Evolutionary conservation across 2,797 vertebrate species (phyloP), one percentile per base, ranked within the genome.

Genomic region (Mallotus villosus): DNA sequence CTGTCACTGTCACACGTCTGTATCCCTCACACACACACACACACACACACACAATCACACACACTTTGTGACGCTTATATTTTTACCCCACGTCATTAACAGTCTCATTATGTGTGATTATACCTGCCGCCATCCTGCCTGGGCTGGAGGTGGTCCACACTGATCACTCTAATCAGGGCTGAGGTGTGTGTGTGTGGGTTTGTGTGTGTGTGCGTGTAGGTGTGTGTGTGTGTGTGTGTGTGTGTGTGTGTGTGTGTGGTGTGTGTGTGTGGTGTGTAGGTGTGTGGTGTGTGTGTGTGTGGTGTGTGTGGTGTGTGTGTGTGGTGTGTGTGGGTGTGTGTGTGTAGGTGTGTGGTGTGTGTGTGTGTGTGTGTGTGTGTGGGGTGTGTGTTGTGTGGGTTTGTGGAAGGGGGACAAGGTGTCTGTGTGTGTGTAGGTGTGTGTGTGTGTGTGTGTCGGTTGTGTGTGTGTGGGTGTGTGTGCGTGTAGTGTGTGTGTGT

Each of bases 101-200:
- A 87, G 90, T 90, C 87, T 93, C 89, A 92, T 93, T 93, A 92
- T 91, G 85, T 91, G 83, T 93, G 90, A 93, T 94, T 92, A 93
- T 91, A 92, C 91, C 91, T 90, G 88, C 85, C 83, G 85, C 89
- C 86, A 78, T 87, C 84, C 87, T 81, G 82, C 86, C 59, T 78
- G 81, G 84, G 76, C 81, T 79, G 83, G 77, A 80, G 85, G 89
- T 83, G 87, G 85, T 84, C 85, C 82, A 81, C 63, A 68, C 78
- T 91, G 90, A 91, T 90, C 86, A 89, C 82, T 85, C 89, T 91
- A 90, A 91, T 92, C 91, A 91, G 84, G 81, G 79, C 77, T 87
- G 84, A 86, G 72, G 29, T 32, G 29, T 32, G 29, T 32, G 2
- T 29, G 29, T 29, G 29, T n/a, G n/a, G n/a, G n/a, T n/a, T n/a